Evolutionary conservation across 2,113 vertebrate species (phyloP).

Genomic region (Salvator merianae): DNA sequence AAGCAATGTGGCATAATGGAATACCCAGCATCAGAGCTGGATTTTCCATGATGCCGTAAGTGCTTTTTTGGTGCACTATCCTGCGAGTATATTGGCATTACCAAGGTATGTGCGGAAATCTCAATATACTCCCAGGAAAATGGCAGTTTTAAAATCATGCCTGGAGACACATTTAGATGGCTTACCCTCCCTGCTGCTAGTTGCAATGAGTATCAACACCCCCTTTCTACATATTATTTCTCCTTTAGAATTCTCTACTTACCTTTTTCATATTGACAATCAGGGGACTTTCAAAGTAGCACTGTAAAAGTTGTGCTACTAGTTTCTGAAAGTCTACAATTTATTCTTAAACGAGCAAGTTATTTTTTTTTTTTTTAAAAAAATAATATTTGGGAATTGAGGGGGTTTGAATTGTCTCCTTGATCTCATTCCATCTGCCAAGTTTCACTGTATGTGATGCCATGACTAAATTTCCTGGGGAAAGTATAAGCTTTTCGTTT

Average conservation of each 20-base stretch:
- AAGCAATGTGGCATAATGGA: no score
- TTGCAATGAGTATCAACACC: background rate
- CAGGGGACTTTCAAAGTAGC: background rate
- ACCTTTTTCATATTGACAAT: background rate
- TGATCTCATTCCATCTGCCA: background rate
- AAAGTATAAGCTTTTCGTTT: fast-evolving
- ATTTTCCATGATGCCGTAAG: no score
- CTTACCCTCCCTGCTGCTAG: no score
- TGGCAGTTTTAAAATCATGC: no score
- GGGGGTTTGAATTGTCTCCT: background rate
- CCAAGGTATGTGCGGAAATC: no score
- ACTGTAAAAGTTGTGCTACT: background rate
- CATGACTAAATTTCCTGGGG: background rate
- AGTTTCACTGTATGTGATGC: fast-evolving
- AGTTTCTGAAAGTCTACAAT: background rate
- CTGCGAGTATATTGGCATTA: no score
- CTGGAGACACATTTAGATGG: no score
- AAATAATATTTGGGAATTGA: no score
- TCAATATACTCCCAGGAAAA: no score
- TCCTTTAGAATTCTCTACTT: background rate
- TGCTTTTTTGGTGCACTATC: no score
- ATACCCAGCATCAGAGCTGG: no score
- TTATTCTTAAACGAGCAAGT: background rate
- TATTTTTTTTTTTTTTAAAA: background rate
- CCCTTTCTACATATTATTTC: background rate